Evolutionary conservation across 2,888 invertebrate genomes (phyloP), one percentile per base, ranked within the genome.

Genomic region (Ferdinandea cuprea): DNA sequence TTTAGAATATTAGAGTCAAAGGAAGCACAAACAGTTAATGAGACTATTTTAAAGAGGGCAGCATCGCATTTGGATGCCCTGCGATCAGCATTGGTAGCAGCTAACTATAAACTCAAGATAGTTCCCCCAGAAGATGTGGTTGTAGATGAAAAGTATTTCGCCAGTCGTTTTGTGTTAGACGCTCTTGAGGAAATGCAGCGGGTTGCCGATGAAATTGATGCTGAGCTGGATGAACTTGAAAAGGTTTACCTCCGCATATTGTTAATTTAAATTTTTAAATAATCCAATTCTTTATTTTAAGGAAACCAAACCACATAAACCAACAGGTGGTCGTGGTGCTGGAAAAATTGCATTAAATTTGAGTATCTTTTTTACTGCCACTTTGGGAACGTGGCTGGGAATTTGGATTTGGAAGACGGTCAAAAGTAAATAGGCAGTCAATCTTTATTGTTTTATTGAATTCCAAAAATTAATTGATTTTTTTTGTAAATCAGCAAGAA

Each of bases 141-240:
- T 5, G 86, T 91, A 0, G 90, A 89, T 3, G 90, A 90, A 9
- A 90, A 89, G 17, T 86, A 87, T n/a, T 91, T 88, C 79, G 90
- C 90, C 0, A 91, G 91, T 63, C 87, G 88, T 48, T 89, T 89
- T 66, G 89, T 90, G 0, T 40, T 90, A n/a, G 88, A 90, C 37
- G 89, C 91, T 0, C 54, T 91, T 2, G 86, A 86, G n/a, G 90
- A 90, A 52, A 78, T 90, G 2, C 86, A 87, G 28, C 84, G 86
- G 0, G 86, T 88, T 2, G 86, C 90, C 0, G 86, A 87, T 15
- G 89, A 89, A 50, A 87, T 90, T 21, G 86, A 87, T 5, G 81
- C 86, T 35, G 88, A 89, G 52, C 72, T 91, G 2, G 77, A 79
- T 3, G 86, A 86, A 8, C 76, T 90, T 2, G 87, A 88, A 3